Percentiles rank a stretch among this genome's conserved stretches.
These are phyloP conservation scores for Aleiodes sp. DNA, from an alignment of 1,140 invertebrate genomes.

Conservation along the genomic window DNA sequence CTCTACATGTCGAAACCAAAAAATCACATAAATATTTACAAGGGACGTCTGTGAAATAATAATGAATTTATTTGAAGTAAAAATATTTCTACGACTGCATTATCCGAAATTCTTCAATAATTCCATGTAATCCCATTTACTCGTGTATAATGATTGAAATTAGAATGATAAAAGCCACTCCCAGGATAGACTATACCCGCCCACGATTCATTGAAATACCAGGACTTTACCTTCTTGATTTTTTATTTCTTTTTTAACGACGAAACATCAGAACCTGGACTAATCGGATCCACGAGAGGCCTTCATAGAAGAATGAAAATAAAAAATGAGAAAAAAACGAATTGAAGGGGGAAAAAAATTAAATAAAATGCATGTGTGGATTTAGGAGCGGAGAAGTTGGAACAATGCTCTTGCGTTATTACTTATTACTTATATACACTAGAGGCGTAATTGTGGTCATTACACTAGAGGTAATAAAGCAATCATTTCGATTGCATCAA, in stretches of 20 bases:
- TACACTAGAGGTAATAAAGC: constrained; percentile 38
- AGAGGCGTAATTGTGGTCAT: constrained; percentile 27
- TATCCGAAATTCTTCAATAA: constrained; percentile 17
- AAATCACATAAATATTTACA: too few relatives aligned
- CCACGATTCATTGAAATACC: constrained; percentile 24
- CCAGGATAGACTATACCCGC: constrained; percentile 13
- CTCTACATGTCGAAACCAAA: too few relatives aligned
- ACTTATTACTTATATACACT: background rate
- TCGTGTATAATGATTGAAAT: constrained; percentile 24
- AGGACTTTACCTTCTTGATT: background rate
- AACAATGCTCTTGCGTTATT: background rate
- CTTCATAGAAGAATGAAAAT: background rate
- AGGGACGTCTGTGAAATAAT: too few relatives aligned
- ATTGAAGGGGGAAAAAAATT: background rate
- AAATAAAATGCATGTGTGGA: constrained; percentile 11
- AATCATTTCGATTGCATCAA: constrained; percentile 42
- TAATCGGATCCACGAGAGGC: constrained; percentile 6
- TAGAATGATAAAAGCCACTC: constrained; percentile 30
- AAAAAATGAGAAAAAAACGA: background rate
- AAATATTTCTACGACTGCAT: constrained; percentile 5
- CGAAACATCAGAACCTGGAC: background rate
- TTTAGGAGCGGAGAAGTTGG: constrained; percentile 12
- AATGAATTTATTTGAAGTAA: background rate
- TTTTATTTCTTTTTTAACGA: background rate
- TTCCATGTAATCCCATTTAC: background rate